Base-by-base conservation (phyloP, 2,113 vertebrate genomes). In the Erpornis zantholeuca region DNA sequence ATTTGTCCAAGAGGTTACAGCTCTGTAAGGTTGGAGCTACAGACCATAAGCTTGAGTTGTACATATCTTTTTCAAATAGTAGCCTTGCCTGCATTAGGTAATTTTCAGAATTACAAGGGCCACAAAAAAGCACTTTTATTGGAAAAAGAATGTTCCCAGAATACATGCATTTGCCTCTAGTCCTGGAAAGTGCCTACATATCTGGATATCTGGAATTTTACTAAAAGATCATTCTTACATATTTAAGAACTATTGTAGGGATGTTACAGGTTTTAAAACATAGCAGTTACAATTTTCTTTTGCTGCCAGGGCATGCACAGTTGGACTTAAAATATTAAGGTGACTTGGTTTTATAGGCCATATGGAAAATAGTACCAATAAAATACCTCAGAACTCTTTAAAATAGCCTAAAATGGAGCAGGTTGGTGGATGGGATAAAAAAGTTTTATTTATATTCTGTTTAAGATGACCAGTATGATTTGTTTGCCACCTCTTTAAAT, bases 361-460 rank as follows among this genome's bases (percentile, higher is more conserved):
- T 75, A 86, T 92, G 88, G 79, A 93, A 96, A 96, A 91, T 27
- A 88, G 76, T 44, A 73, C 76, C 52, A 64, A 68, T 96, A 89
- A 93, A 96, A 93, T 70, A 75, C 38, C 56, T 90, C 52, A 80
- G 64, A 90, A 80, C 50, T 94, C 56, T 77, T 82, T 77, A 86
- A 95, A 96, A 59, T 42, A 77, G 19, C 87, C 71, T 95, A 73
- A 90, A 94, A 94, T 93, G 83, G 52, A 93, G 44, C 52, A 63
- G 44, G 17, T 10, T 73, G 10, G 42, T 77, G 11, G 31, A 60
- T 69, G 11, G 13, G 36, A 27, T 86, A 54, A 89, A 86, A 89
- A 18, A 12, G 21, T 21, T 44, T 21, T 75, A 56, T 40, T 87
- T 87, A 21, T 79, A 0, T 78, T 87, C 52, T 79, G 13, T 91